Base-by-base conservation (phyloP, 2,888 invertebrate genomes). In the Coleophora deauratella region DNA sequence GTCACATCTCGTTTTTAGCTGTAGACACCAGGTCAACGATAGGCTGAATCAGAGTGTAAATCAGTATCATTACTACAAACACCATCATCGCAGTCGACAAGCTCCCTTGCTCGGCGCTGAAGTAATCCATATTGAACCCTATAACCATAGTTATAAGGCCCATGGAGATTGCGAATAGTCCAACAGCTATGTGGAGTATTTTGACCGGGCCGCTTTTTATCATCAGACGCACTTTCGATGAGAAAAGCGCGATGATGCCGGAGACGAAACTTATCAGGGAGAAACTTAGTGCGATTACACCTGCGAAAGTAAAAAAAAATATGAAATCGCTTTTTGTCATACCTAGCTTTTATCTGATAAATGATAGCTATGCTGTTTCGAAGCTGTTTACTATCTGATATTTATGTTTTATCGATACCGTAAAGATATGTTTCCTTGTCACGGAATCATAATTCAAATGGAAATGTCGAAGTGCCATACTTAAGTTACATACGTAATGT, bases 171-270 rank as follows among this genome's bases (percentile, higher is more conserved):
- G 88, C 82, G 36, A 75, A 66, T 9, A 86, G 64, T 9, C 88
- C 89, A 2, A 88, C 68, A n/a, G 84, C 66, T 43, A 88, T 70
- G 59, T 89, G 89, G 9, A 82, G 45, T 9, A 87, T 81, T 51
- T 88, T 88, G 13, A 80, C 53, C 1, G 82, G 72, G 12, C 87
- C 80, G 30, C 84, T 87, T 43, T 76, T 79, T 44, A 88, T 59
- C 51, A 72, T 57, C 34, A 86, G 57, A 1, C 86, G 77, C 2
- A 88, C 75, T 57, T 84, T 84, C 10, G 77, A 60, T 0, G 88
- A 87, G 60, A 86, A 87, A 14, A 88, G 63, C 1, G 87, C 81
- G 8, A 85, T 55, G 42, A 87, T 65, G 3, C 89, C 88, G 1
- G 80, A 75, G 31, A 86, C 43, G 42, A 82, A 75, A 38, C 87